A percentile compares a stretch with the other conserved stretches of the same genome.
Evolutionary conservation across 2,888 invertebrate species (phyloP).

Genomic region (Notocelia uddmanniana): DNA sequence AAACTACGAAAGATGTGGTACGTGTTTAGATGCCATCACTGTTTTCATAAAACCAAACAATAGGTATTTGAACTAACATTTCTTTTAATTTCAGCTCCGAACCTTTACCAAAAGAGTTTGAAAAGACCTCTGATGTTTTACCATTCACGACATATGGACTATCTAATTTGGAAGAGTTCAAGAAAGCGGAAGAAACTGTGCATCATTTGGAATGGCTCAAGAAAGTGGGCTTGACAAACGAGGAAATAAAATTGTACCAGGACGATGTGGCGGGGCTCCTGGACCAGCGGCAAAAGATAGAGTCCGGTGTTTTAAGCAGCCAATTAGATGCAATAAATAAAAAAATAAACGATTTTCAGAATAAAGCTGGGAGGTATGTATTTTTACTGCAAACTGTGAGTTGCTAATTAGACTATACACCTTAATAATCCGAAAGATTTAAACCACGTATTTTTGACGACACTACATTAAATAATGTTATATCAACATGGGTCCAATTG

Average conservation of each 20-base stretch:
- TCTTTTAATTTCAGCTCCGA: constrained; percentile 66
- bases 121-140: constrained; percentile 72
- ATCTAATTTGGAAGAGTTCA: constrained; percentile 74
- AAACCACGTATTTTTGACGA: too few species aligned
- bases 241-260: constrained; percentile 81
- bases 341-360: constrained; percentile 65
- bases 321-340: constrained; percentile 67
- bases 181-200: constrained; percentile 68
- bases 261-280: constrained; percentile 75
- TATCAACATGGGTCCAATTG: too few species aligned
- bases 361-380: constrained; percentile 60
- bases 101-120: constrained; percentile 72
- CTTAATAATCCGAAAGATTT: too few species aligned
- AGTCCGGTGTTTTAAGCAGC: constrained; percentile 64
- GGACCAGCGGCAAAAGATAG: constrained; percentile 66
- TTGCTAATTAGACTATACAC: not conserved
- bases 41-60: constrained; percentile 21
- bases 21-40: constrained; percentile 24
- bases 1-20: constrained; percentile 29
- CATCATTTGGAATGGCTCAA: constrained; percentile 77
- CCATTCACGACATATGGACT: constrained; percentile 78
- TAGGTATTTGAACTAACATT: constrained; percentile 8
- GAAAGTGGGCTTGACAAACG: constrained; percentile 75
- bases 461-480: too few species aligned
- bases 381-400: not conserved